phyloP scores from a whole-genome alignment of 1,140 invertebrate species.

The Saccostrea cuccullata region DNA sequence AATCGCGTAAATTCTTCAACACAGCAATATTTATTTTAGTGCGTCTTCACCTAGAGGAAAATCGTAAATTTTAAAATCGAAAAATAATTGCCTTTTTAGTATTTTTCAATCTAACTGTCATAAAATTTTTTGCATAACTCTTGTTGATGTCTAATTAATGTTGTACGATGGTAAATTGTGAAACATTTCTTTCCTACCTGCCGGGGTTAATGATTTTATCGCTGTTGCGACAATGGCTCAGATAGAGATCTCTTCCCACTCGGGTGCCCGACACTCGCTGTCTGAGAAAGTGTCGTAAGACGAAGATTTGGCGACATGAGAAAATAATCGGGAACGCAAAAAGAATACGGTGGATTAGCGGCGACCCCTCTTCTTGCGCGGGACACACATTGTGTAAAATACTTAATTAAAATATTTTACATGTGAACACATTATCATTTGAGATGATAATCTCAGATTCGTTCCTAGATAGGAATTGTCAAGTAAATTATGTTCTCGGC shows the following conservation, averaged over 20 bases:
- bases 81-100: conserved; percentile 10
- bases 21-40: neutral
- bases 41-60: neutral
- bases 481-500: neutral
- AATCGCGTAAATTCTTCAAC: neutral
- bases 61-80: neutral
- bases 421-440: conserved; percentile 11
- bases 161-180: neutral
- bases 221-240: neutral
- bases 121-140: conserved; percentile 8
- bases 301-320: conserved; percentile 7
- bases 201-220: conserved; percentile 27
- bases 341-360: conserved; percentile 7
- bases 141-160: conserved; percentile 22
- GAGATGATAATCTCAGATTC: conserved; percentile 20
- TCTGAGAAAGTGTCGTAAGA: conserved; percentile 32
- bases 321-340: conserved; percentile 14
- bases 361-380: neutral
- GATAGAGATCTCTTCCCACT: neutral
- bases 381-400: conserved; percentile 24
- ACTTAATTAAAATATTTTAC: conserved; percentile 36
- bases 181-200: conserved; percentile 11
- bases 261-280: conserved; percentile 19
- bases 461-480: neutral
- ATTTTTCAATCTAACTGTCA: neutral